Conservation (phyloP, 2,113 vertebrate species). For the Callionymus lyra region DNA sequence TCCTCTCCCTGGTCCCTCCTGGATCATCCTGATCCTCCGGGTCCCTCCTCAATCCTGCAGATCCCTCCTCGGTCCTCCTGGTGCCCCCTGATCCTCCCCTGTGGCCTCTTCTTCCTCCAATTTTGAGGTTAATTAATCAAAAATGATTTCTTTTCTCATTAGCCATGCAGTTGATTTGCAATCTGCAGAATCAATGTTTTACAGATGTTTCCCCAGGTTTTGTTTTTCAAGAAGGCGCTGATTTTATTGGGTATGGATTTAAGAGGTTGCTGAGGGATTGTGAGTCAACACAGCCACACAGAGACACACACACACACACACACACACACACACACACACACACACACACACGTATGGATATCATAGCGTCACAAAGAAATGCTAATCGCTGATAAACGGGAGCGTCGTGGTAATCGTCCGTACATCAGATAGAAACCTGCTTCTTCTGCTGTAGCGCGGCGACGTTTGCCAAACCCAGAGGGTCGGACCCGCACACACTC, state of each 20-base stretch:
- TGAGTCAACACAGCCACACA: slow-evolving; percentile 52
- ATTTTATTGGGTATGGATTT: slow-evolving; percentile 77
- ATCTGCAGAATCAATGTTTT: slow-evolving; percentile 70
- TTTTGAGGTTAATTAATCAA: slow-evolving; percentile 75
- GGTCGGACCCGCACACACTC: slow-evolving; percentile 58
- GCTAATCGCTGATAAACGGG: slow-evolving; percentile 18
- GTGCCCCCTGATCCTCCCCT: slow-evolving; percentile 55
- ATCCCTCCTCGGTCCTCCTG: no score
- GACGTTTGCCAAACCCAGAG: slow-evolving; percentile 56
- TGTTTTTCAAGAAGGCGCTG: slow-evolving; percentile 67
- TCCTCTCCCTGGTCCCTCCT: no score
- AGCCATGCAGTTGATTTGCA: slow-evolving; percentile 67
- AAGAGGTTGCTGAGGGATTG: slow-evolving; percentile 65
- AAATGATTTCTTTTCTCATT: slow-evolving; percentile 79
- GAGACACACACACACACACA: slow-evolving; percentile 21
- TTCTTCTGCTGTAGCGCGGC: slow-evolving; percentile 37
- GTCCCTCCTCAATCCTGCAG: no score
- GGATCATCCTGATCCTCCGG: no score
- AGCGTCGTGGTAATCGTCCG: slow-evolving; percentile 15
- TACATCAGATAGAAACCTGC: slow-evolving; percentile 19
- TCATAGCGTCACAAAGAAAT: slow-evolving; percentile 21
- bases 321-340: slow-evolving; percentile 6
- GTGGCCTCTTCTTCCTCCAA: slow-evolving; percentile 56
- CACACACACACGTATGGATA: slow-evolving; percentile 34
- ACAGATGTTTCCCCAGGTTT: slow-evolving; percentile 71